Base-by-base conservation (phyloP, 2,888 invertebrate genomes). In the Ormyrus rosae region DNA sequence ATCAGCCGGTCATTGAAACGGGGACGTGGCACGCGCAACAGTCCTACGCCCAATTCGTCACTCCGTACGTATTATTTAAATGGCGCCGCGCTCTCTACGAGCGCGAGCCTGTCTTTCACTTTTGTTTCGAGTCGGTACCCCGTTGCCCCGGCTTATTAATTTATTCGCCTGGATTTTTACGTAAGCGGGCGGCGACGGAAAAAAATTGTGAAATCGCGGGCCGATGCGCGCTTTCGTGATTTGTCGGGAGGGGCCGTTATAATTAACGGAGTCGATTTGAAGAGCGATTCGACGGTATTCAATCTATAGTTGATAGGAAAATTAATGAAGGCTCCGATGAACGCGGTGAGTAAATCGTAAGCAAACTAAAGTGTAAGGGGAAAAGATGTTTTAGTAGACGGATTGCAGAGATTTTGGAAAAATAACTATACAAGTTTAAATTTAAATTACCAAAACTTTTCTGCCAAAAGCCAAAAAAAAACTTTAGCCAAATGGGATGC, bases 1-100 rank as follows among this genome's bases (percentile, higher is more conserved):
- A 83, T 82, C 83, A 80, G 67, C 69, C 71, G 81, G 77, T 83
- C 78, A 80, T 83, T 83, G 78, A 82, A 81, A 83, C 81, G 81
- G 81, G 84, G 83, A 83, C 79, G 79, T 56, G 19, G 55, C 73
- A 70, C 63, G 10, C 13, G 10, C 82, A 82, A 81, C 78, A 78
- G 65, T 65, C 77, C 81, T 79, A 78, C 65, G 81, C 71, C 80
- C 81, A 60, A 74, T 51, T 74, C 67, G 50, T 74, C 67, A 60
- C 65, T 67, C 60, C n/a, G 19, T 19, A 19, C 13, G 13, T 13
- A 13, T 19, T 19, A 19, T 19, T 19, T 19, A 19, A 19, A 19
- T 53, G 9, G 51, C 61, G 11, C 48, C 34, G 51, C 53, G 13
- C 45, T 69, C 56, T 56, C 5, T 58, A 13, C 19, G 19, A 19